Evolutionary conservation across 2,113 vertebrate genomes (phyloP).

Genomic region (Phylloscopus trochilus): DNA sequence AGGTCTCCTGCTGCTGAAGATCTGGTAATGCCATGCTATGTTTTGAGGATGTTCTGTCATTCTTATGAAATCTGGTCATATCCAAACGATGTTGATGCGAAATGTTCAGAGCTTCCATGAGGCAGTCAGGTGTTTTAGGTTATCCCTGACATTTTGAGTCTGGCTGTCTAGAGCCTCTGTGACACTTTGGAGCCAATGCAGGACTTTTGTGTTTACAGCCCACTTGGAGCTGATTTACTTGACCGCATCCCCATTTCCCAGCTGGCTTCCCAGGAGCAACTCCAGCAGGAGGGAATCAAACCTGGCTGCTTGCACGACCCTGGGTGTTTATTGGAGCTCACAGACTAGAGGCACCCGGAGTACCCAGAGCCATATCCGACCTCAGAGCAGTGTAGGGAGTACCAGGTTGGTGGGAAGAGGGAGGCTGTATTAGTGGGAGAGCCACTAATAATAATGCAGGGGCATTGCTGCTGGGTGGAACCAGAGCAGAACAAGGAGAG

Average conservation of each 20-base stretch:
- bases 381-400: neutral
- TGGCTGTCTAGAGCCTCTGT: neutral
- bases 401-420: neutral
- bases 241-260: neutral
- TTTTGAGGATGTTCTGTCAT: neutral
- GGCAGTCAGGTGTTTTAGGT: neutral
- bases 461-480: neutral
- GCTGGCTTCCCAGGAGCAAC: neutral
- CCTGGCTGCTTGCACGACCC: fast-evolving
- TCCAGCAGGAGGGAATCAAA: neutral
- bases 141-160: neutral
- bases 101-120: neutral
- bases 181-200: neutral
- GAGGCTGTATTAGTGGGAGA: neutral
- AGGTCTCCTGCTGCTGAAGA: neutral
- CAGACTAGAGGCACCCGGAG: neutral
- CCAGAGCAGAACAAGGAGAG: neutral
- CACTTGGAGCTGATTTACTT: neutral
- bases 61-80: neutral
- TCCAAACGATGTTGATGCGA: neutral
- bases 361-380: fast-evolving
- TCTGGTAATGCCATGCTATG: neutral
- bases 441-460: neutral
- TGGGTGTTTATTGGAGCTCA: fast-evolving
- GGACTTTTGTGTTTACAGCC: neutral